Conservation (phyloP, 1,140 invertebrate species). For the Ruditapes philippinarum region DNA sequence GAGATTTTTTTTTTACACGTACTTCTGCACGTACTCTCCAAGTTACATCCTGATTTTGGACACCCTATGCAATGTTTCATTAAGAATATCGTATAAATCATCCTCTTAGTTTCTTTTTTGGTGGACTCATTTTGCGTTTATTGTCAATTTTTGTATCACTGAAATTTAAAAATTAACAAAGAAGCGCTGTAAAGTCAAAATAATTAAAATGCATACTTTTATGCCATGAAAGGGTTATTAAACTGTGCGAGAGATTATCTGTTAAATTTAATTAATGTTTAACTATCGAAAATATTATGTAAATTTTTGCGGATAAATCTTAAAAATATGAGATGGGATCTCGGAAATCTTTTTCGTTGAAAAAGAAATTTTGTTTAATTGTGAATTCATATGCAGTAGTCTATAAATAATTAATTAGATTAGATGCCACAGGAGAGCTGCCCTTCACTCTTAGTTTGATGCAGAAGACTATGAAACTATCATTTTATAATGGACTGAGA, state of each 20-base stretch:
- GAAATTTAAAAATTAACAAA: no score
- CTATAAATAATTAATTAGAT: conserved; percentile 51
- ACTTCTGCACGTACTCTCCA: no score
- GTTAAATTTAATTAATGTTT: background rate
- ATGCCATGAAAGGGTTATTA: background rate
- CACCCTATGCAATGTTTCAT: no score
- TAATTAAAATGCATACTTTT: no score
- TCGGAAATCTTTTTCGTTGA: background rate
- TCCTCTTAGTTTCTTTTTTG: no score
- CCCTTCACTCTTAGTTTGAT: background rate
- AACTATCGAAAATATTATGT: background rate
- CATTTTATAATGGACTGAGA: background rate
- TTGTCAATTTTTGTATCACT: no score
- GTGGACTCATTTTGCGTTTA: no score
- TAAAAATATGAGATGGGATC: no score
- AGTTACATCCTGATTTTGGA: no score
- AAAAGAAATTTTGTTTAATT: background rate
- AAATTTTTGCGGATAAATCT: background rate
- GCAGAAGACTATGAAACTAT: background rate
- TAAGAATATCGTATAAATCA: no score
- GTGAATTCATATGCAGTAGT: background rate
- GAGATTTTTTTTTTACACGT: no score
- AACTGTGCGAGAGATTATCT: background rate
- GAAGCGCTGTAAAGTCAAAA: no score
- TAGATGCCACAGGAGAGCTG: background rate